A percentile compares a stretch with the other conserved stretches of the same genome.
These are phyloP conservation scores for Epinotia nisella DNA, from an alignment of 2,888 invertebrate genomes.

Conservation along the genomic window DNA sequence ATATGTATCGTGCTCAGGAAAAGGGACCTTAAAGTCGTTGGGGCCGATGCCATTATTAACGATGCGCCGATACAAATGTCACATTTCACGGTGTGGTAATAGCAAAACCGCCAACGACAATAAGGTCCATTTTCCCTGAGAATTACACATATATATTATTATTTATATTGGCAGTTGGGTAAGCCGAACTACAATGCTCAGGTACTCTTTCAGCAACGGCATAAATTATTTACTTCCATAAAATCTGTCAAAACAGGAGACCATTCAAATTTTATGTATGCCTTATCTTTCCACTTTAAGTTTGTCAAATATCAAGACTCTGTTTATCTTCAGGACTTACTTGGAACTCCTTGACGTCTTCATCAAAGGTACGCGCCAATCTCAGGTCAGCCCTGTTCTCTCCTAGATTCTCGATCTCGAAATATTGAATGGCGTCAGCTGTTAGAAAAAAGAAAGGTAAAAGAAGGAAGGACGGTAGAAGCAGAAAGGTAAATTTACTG, in stretches of 20 bases:
- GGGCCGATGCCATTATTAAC: too few species aligned
- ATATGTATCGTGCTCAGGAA: too few species aligned
- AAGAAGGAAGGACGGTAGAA: too few species aligned
- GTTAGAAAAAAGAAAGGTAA: slow-evolving; percentile 40
- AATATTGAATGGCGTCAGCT: slow-evolving; percentile 68
- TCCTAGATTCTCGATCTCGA: slow-evolving; percentile 64
- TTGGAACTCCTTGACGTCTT: slow-evolving; percentile 65
- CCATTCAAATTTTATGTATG: background rate
- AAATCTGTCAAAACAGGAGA: background rate
- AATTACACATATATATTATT: background rate
- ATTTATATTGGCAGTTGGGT: background rate
- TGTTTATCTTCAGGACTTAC: slow-evolving; percentile 52
- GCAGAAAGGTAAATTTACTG: background rate
- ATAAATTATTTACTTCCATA: background rate
- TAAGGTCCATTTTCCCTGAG: too few species aligned
- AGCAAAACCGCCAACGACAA: too few species aligned
- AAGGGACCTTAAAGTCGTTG: too few species aligned
- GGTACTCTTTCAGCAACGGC: background rate
- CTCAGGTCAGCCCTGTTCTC: slow-evolving; percentile 66
- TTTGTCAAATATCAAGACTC: background rate
- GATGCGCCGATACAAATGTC: too few species aligned
- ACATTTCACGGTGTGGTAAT: too few species aligned
- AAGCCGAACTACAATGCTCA: background rate
- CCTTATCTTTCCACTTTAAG: too few species aligned
- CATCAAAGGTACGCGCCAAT: slow-evolving; percentile 61